Base-by-base conservation (phyloP, 2,888 invertebrate species). In the Automeris io region DNA sequence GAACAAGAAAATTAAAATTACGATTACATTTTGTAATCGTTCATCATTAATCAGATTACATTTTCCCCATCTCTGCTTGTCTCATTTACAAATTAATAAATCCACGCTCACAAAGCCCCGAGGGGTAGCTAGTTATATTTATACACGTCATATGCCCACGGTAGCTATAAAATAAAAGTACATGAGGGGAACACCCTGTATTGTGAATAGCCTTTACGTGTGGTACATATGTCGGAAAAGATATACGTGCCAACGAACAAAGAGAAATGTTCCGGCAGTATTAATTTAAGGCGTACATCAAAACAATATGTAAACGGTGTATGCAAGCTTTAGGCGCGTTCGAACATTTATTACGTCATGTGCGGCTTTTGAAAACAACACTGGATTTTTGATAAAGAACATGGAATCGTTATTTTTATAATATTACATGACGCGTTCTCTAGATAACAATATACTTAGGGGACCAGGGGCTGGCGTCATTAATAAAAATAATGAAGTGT, bases 271-370 rank as follows among this genome's bases (percentile, higher is more conserved):
- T 40, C 45, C 43, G 40, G 54, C 35, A 52, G 47, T 54, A 59
- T 57, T 57, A 57, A 57, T 57, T 52, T 47, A 42, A 41, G 47
- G 33, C 46, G 45, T 59, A 50, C 44, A 48, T 57, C 57, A 57
- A 47, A 52, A 52, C 48, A 56, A 47, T 54, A 54, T 54, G 55
- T 54, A 46, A 43, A 42, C 45, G 41, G 44, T 25, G 43, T 36
- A 41, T 36, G 46, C 44, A 45, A 45, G 51, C 43, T 51, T 50
- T 54, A 23, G 33, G 29, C 18, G 36, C 13, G 36, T 21, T 21
- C 26, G 24, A 21, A 25, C 39, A 39, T 39, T 39, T 39, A 34
- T 39, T 34, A 39, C 33, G 23, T 39, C 33, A 33, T 33, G 16
- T 13, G 26, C 18, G 33, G 34, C 39, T 39, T 33, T 36, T 22